These are phyloP conservation scores for Dicycla oo DNA, from an alignment of 2,888 invertebrate species.

Conservation along the genomic window DNA sequence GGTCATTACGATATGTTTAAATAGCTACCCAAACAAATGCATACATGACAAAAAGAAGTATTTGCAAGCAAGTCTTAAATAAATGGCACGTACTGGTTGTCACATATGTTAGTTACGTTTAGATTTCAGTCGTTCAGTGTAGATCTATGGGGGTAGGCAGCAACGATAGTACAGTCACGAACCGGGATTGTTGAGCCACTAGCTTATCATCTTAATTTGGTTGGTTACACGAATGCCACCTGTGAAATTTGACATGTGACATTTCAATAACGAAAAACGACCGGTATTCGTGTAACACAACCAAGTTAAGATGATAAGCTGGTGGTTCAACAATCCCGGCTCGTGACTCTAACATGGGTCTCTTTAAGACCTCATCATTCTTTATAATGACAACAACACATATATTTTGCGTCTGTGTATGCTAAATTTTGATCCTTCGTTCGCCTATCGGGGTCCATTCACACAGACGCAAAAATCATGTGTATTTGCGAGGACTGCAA, in stretches of 20 bases:
- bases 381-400: not conserved
- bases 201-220: too few species aligned
- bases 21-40: not conserved
- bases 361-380: not conserved
- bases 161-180: conserved; percentile 15
- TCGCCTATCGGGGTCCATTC: not conserved
- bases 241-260: too few species aligned
- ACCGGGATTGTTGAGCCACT: too few species aligned
- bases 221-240: too few species aligned
- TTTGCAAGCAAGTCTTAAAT: conserved; percentile 31
- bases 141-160: conserved; percentile 23
- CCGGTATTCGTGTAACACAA: too few species aligned
- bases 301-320: too few species aligned
- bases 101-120: conserved; percentile 33
- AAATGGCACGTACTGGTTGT: conserved; percentile 55
- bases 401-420: not conserved
- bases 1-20: not conserved
- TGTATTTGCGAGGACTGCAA: conserved; percentile 1
- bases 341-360: too few species aligned
- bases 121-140: conserved; percentile 49
- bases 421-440: not conserved
- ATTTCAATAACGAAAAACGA: too few species aligned
- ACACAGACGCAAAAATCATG: conserved; percentile 3
- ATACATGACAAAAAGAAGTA: conserved; percentile 10
- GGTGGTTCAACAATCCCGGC: too few species aligned